Evolutionary conservation across 1,140 invertebrate genomes (phyloP).

Genomic region (Zaprionus vittiger): DNA sequence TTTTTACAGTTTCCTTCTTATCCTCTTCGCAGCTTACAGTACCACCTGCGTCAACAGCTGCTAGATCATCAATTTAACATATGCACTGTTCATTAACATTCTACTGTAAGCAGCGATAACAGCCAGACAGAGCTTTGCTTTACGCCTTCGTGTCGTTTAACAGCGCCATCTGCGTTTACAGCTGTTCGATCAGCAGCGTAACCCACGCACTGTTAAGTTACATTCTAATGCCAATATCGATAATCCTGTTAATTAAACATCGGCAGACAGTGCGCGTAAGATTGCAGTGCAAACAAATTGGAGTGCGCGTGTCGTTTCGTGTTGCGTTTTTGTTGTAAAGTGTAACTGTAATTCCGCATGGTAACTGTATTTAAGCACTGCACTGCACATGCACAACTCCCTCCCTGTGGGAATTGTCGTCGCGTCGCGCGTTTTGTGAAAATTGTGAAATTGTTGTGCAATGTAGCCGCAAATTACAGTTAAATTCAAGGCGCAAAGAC

Average conservation of each 20-base stretch:
- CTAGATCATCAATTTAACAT: not conserved
- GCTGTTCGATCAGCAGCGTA: not conserved
- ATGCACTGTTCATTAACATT: not conserved
- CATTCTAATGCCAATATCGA: not conserved
- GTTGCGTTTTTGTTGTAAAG: not conserved
- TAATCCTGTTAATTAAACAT: not conserved
- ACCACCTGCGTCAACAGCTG: not conserved
- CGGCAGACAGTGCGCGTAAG: not conserved
- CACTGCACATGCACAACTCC: not conserved
- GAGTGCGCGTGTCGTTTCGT: not conserved
- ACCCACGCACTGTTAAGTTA: not conserved
- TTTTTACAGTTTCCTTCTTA: too few species aligned
- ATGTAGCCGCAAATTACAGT: slow-evolving; percentile 1
- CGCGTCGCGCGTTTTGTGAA: not conserved
- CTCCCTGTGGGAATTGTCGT: not conserved
- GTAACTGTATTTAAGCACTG: not conserved
- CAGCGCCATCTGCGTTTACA: not conserved
- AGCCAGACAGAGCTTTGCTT: not conserved
- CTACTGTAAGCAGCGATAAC: not conserved
- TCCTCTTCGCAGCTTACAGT: not conserved
- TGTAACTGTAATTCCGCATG: not conserved
- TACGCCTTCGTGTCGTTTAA: not conserved
- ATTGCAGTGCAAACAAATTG: not conserved
- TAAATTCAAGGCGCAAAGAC: not conserved
- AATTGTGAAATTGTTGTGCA: slow-evolving; percentile 5